A percentile compares a stretch with the other conserved stretches of the same genome.
Evolutionary conservation across 1,140 invertebrate species (phyloP).

Genomic region (Berghia stephanieae): DNA sequence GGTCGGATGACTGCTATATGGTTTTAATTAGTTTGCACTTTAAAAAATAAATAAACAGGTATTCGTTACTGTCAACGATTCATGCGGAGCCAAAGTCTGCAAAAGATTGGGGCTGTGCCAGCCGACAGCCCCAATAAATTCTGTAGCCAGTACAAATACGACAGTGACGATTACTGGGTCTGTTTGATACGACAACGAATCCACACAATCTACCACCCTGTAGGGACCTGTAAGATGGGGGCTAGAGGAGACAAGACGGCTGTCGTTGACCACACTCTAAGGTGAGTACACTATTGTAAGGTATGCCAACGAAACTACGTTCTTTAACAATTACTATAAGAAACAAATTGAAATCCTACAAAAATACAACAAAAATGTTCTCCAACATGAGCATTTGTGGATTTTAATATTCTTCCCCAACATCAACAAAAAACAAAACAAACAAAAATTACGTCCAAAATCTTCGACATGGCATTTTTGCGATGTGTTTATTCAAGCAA

Average conservation of each 20-base stretch:
- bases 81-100: slow-evolving; percentile 8
- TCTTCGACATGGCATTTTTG: no score
- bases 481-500: no score
- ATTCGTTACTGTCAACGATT: slow-evolving; percentile 27
- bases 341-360: neutral
- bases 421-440: neutral
- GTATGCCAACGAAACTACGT: neutral
- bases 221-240: slow-evolving; percentile 93
- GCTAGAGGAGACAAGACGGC: slow-evolving; percentile 83
- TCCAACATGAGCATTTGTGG: neutral
- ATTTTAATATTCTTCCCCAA: neutral
- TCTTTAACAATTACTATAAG: neutral
- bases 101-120: slow-evolving; percentile 31
- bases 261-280: slow-evolving; percentile 83
- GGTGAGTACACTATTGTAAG: slow-evolving; percentile 45
- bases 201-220: slow-evolving; percentile 83
- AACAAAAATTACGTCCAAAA: no score
- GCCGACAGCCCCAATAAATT: slow-evolving; percentile 16
- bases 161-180: slow-evolving; percentile 60
- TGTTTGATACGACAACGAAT: slow-evolving; percentile 60
- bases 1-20: slow-evolving; percentile 81
- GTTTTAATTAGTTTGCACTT: neutral
- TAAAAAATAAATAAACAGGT: slow-evolving; percentile 20
- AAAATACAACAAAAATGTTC: neutral
- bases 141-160: slow-evolving; percentile 36